These are phyloP conservation scores for Montipora cactus DNA, from an alignment of 64 coral and sea anemone genomes.

Conservation along the genomic window DNA sequence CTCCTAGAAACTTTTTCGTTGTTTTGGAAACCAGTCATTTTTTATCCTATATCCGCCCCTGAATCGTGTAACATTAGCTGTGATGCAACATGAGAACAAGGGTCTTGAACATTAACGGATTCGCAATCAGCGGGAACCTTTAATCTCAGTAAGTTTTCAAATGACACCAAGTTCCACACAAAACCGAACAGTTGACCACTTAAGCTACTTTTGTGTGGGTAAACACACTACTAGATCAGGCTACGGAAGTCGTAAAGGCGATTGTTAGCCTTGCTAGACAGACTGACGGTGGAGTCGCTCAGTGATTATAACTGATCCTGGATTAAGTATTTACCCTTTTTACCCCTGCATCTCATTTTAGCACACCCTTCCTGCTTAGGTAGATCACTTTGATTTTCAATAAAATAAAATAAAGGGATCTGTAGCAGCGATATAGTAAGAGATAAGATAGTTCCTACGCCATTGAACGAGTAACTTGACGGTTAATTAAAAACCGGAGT, in stretches of 20 bases:
- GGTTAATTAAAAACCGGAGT: too few species aligned
- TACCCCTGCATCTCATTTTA: not conserved
- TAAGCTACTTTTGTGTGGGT: not conserved
- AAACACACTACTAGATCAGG: not conserved
- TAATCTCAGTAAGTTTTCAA: not conserved
- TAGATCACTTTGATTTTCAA: not conserved
- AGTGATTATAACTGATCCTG: not conserved
- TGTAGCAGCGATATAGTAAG: too few species aligned
- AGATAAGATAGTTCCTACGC: too few species aligned
- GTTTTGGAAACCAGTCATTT: too few species aligned
- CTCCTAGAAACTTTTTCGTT: too few species aligned
- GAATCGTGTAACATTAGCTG: too few species aligned
- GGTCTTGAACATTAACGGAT: too few species aligned
- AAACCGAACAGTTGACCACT: not conserved
- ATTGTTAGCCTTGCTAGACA: not conserved
- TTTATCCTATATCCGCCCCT: too few species aligned
- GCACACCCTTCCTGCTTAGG: not conserved
- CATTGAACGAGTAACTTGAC: too few species aligned
- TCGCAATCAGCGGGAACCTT: too few species aligned
- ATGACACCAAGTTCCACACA: not conserved
- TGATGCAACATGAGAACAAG: too few species aligned
- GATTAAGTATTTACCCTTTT: not conserved
- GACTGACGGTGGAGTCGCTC: not conserved
- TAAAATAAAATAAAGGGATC: too few species aligned
- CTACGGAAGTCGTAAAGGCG: not conserved